Evolutionary conservation across 2,888 invertebrate genomes (phyloP).

Genomic region (Caenorhabditis doughertyi): DNA sequence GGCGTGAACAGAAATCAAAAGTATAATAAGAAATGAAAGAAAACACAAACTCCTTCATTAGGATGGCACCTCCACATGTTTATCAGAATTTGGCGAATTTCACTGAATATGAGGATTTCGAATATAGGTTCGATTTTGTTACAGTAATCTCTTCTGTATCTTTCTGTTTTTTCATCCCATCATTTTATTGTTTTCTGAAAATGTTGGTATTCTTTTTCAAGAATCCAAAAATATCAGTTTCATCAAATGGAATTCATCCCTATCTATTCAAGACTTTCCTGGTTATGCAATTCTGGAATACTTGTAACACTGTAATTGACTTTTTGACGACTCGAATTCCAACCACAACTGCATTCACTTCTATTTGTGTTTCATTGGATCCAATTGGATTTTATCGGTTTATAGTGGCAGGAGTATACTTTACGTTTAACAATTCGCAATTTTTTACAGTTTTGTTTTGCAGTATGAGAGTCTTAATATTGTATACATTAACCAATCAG

Average conservation of each 20-base stretch:
- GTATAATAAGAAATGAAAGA: background rate
- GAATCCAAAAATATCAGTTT: background rate
- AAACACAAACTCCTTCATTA: background rate
- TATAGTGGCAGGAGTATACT: conserved; percentile 16
- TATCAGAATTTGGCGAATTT: background rate
- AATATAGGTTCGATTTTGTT: conserved; percentile 5
- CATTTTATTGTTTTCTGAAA: background rate
- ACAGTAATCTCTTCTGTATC: background rate
- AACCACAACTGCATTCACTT: conserved; percentile 9
- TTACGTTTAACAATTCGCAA: conserved; percentile 28
- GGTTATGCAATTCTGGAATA: conserved; percentile 35
- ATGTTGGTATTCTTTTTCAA: background rate
- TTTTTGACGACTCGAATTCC: conserved; percentile 40
- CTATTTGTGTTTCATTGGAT: conserved; percentile 12
- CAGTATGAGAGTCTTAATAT: conserved; percentile 18
- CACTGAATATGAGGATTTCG: background rate
- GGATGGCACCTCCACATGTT: background rate
- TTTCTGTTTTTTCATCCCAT: background rate
- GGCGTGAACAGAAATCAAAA: background rate
- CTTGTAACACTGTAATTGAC: conserved; percentile 6
- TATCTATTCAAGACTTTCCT: conserved; percentile 37
- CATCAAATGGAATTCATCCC: conserved; percentile 19
- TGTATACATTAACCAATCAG: conserved; percentile 18
- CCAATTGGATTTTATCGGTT: background rate
- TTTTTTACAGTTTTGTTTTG: conserved; percentile 49